Percentiles rank a stretch among this genome's conserved stretches.
phyloP scores from a whole-genome alignment of 1,140 invertebrate species.

The Phymastichus coffea region DNA sequence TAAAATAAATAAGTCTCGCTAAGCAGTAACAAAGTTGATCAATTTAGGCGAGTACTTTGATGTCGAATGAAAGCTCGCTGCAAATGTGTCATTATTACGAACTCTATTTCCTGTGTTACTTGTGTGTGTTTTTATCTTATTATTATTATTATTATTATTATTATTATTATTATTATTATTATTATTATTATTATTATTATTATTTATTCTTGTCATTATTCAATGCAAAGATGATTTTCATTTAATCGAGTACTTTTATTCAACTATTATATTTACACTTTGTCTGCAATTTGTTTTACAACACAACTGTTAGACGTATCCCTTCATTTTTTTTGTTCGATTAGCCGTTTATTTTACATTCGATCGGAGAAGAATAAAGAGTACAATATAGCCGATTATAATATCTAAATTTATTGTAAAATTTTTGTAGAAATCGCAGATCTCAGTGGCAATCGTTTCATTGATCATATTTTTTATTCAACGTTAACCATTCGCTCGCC shows the following conservation, averaged over 20 bases:
- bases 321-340: slow-evolving; percentile 21
- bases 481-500: too few relatives aligned
- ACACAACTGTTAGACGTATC: slow-evolving; percentile 10
- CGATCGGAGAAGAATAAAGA: slow-evolving; percentile 32
- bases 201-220: slow-evolving; percentile 20
- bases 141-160: not conserved
- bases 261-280: slow-evolving; percentile 48
- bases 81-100: slow-evolving; percentile 17
- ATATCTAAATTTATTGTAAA: slow-evolving; percentile 47
- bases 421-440: slow-evolving; percentile 45
- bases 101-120: slow-evolving; percentile 5
- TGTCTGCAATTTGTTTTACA: slow-evolving; percentile 28
- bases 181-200: slow-evolving; percentile 3
- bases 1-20: slow-evolving; percentile 50
- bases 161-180: not conserved
- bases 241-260: slow-evolving; percentile 50
- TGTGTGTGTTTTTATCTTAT: too few relatives aligned
- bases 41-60: slow-evolving; percentile 46
- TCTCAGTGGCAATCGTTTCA: slow-evolving; percentile 34
- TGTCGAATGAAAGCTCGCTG: slow-evolving; percentile 32
- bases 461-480: slow-evolving; percentile 18
- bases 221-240: slow-evolving; percentile 35
- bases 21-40: slow-evolving; percentile 41
- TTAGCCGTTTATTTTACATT: slow-evolving; percentile 22
- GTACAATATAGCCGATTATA: slow-evolving; percentile 45